Conservation (phyloP, 2,888 invertebrate species). For the Brachynemurus nebulosus region DNA sequence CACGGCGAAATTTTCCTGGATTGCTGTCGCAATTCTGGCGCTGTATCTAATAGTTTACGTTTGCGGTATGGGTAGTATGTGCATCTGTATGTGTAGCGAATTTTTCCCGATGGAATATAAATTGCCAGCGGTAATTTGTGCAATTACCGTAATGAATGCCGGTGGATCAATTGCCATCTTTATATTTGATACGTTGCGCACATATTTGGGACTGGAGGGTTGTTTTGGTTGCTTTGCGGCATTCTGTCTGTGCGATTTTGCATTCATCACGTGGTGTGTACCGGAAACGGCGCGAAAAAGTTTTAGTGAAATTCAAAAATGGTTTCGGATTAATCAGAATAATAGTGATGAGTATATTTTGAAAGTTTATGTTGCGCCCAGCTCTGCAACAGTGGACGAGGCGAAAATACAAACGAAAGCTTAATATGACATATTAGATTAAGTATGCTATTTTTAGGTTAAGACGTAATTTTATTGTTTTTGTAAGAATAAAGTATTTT, state of each 20-base stretch:
- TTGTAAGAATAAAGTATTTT: too few relatives aligned
- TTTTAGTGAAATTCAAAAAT: neutral
- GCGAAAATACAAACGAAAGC: too few relatives aligned
- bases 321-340: neutral
- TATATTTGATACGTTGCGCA: neutral
- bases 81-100: neutral
- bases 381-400: too few relatives aligned
- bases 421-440: too few relatives aligned
- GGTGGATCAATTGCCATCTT: neutral
- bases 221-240: neutral
- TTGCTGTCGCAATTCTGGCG: neutral
- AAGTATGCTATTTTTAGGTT: too few relatives aligned
- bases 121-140: neutral
- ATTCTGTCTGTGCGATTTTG: neutral
- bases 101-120: slow-evolving; percentile 2
- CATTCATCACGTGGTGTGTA: neutral
- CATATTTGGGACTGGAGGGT: neutral
- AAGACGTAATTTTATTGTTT: too few relatives aligned
- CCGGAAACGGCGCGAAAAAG: neutral
- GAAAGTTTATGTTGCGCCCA: too few relatives aligned
- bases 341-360: too few relatives aligned
- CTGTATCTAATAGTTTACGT: neutral
- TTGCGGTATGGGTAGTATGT: neutral
- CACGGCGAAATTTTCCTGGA: neutral
- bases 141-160: neutral